These are phyloP conservation scores for Glaucopsyche alexis DNA, from an alignment of 2,888 invertebrate species.

Conservation along the genomic window DNA sequence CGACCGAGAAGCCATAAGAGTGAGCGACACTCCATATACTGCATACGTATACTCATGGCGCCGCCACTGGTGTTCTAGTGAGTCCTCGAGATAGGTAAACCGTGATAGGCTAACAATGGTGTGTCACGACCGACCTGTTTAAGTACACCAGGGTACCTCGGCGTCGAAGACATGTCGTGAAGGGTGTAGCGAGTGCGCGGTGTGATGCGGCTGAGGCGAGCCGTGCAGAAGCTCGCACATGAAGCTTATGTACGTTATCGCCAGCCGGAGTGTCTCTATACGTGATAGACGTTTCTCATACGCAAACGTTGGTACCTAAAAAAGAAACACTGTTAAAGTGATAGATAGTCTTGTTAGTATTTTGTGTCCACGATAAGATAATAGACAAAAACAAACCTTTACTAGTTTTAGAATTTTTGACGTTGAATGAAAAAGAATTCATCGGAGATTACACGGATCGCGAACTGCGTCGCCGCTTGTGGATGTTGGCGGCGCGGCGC, in stretches of 20 bases:
- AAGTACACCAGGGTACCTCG: slow-evolving; percentile 75
- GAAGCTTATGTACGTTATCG: slow-evolving; percentile 97
- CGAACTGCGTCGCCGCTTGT: no score
- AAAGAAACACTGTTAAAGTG: background rate
- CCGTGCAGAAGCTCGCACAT: slow-evolving; percentile 94
- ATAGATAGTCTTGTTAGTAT: no score
- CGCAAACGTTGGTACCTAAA: slow-evolving; percentile 94
- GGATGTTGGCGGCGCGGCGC: slow-evolving; percentile 65
- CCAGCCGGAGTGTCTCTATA: slow-evolving; percentile 95
- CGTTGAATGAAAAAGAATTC: no score
- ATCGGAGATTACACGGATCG: no score
- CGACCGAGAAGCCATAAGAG: no score
- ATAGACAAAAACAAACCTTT: no score
- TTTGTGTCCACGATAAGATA: no score
- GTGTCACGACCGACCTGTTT: slow-evolving; percentile 33
- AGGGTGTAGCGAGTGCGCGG: slow-evolving; percentile 55
- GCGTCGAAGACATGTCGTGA: slow-evolving; percentile 69
- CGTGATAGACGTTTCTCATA: slow-evolving; percentile 97
- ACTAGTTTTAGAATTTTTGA: no score
- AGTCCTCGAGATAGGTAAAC: no score
- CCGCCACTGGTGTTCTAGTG: background rate
- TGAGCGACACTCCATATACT: no score
- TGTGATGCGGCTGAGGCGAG: slow-evolving; percentile 73
- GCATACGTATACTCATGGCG: no score
- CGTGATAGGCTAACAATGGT: background rate